phyloP scores from a whole-genome alignment of 2,113 vertebrate genomes.

The Cinclus mexicanus region DNA sequence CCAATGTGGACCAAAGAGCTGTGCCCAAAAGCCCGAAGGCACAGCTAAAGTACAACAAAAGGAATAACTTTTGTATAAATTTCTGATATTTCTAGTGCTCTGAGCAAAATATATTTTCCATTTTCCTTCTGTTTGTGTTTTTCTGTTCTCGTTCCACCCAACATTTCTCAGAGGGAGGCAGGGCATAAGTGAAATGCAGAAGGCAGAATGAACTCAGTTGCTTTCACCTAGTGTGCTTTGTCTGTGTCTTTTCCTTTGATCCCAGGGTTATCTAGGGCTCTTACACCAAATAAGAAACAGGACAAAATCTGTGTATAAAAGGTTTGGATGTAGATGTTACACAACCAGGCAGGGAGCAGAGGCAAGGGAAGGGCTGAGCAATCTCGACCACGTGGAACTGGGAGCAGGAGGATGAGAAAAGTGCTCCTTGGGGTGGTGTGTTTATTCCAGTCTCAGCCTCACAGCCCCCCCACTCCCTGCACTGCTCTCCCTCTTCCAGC shows the following conservation, averaged over 20 bases:
- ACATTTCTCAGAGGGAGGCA: not conserved
- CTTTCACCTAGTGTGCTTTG: not conserved
- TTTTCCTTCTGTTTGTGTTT: not conserved
- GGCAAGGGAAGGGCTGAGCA: not conserved
- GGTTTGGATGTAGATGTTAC: not conserved
- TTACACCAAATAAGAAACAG: not conserved
- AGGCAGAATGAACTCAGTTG: not conserved
- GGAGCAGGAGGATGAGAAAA: not conserved
- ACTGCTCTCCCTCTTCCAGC: not conserved
- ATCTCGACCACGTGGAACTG: rapidly evolving
- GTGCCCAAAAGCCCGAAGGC: not conserved
- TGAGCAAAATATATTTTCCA: not conserved
- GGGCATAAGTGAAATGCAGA: not conserved
- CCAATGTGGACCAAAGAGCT: not conserved
- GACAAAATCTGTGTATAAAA: not conserved
- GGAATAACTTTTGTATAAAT: not conserved
- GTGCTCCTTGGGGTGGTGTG: not conserved
- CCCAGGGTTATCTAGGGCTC: not conserved
- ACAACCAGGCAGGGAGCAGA: not conserved
- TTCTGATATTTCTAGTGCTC: not conserved
- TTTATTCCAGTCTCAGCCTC: not conserved
- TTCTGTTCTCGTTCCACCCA: not conserved
- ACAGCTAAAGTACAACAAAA: not conserved
- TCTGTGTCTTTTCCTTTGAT: not conserved
- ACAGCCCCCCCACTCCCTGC: rapidly evolving